A percentile compares a stretch with the other conserved stretches of the same genome.
Conservation (phyloP, 2,797 vertebrate species). For the Hydrophis major region DNA sequence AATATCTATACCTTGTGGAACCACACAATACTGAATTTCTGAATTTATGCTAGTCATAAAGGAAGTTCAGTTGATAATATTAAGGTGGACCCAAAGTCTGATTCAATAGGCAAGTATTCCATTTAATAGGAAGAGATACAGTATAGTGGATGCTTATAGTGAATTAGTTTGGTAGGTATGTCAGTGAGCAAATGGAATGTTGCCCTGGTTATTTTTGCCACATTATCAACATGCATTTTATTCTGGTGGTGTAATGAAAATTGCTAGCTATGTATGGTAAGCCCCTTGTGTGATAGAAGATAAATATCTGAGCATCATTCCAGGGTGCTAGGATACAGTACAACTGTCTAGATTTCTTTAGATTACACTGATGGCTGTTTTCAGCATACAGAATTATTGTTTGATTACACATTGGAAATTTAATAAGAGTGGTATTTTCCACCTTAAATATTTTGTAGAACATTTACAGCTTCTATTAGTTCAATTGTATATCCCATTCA, state of each 20-base stretch:
- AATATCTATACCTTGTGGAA: not conserved
- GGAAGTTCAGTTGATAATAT: not conserved
- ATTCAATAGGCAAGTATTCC: not conserved
- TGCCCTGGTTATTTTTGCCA: not conserved
- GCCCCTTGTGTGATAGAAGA: not conserved
- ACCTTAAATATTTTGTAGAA: not conserved
- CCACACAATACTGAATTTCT: not conserved
- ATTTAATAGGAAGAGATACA: not conserved
- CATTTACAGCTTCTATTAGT: not conserved
- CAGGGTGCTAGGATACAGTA: not conserved
- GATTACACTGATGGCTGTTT: not conserved
- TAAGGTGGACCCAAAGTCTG: not conserved
- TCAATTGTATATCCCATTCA: not conserved
- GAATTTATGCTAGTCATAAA: not conserved
- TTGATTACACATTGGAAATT: not conserved
- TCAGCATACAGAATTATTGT: conserved; percentile 3
- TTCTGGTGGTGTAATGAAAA: not conserved
- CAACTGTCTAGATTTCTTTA: not conserved
- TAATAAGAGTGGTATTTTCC: conserved; percentile 29
- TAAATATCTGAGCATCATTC: not conserved
- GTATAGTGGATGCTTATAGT: not conserved
- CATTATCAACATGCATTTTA: not conserved
- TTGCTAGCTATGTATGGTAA: not conserved
- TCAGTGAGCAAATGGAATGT: not conserved
- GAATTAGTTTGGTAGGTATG: not conserved